Base-by-base conservation (phyloP, 2,797 vertebrate species). In the Spea hammondii region DNA sequence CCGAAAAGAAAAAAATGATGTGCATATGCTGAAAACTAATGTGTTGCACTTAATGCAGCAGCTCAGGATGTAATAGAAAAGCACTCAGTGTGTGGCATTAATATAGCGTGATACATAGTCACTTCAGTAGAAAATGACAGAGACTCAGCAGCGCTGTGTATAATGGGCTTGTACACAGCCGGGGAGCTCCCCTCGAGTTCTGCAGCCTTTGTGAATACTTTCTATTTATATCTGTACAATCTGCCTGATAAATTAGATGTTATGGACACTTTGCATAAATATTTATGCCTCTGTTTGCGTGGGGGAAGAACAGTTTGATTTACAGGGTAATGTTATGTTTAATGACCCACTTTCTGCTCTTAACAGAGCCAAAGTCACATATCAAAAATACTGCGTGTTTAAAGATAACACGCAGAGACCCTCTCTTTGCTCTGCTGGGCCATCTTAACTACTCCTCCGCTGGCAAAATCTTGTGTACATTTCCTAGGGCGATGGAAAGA, bases 311-410 rank as follows among this genome's bases (percentile, higher is more conserved):
- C 79, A 77, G 69, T 82, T 77, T 82, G 79, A 82, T 82, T 82
- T 82, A 82, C 79, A 82, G 79, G 75, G 75, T 82, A 82, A 82
- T 82, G 79, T 55, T 82, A 62, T 82, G 75, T 82, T 82, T 82
- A 82, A 82, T 82, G 79, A 82, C 79, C 79, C 79, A 77, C 79
- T 77, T 55, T 81, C 74, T 48, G 64, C 74, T 77, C 54, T 48
- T 68, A 77, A 70, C 79, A 77, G 79, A 49, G 74, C 74, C 69
- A 76, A 77, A 81, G 70, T 70, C 79, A 81, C 74, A 81, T 68
- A 81, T 81, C 79, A 68, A 76, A 59, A 67, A 77, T 77, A 54
- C 47, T 59, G 64, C 69, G 62, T 10, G 46, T 76, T 60, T 67
- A 76, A 67, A 77, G 74, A 48, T 65, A 68, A 62, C 79, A 77